Conservation (phyloP, 2,888 invertebrate species). For the Hydrotaea diabolus region DNA sequence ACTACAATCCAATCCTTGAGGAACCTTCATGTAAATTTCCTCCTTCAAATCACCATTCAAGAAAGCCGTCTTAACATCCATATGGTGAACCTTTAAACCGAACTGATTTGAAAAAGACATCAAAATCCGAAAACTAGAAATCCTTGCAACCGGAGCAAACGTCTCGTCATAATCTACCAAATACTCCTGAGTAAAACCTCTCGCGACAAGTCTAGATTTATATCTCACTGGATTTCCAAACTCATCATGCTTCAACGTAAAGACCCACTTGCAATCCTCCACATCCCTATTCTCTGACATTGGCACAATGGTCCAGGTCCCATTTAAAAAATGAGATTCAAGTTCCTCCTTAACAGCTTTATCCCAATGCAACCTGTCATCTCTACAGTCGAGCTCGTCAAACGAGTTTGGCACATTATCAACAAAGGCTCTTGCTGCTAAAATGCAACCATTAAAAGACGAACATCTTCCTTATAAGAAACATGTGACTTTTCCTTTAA, state of each 20-base stretch:
- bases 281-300: not conserved
- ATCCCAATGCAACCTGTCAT: conserved; percentile 51
- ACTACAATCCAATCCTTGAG: conserved; percentile 48
- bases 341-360: conserved; percentile 59
- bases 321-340: conserved; percentile 2
- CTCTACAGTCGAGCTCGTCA: conserved; percentile 63
- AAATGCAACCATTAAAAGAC: too few relatives aligned
- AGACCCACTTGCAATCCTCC: conserved; percentile 32
- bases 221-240: not conserved
- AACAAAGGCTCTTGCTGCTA: not conserved
- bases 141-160: conserved; percentile 28
- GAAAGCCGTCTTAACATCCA: conserved; percentile 66
- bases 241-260: conserved; percentile 17
- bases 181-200: not conserved
- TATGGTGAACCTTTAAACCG: conserved; percentile 64
- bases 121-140: too few relatives aligned
- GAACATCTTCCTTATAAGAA: not conserved
- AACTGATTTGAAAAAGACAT: conserved; percentile 60
- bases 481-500: not conserved
- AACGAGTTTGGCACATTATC: conserved; percentile 57
- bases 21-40: conserved; percentile 63
- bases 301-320: not conserved
- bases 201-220: not conserved
- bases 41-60: conserved; percentile 62
- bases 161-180: conserved; percentile 58